A percentile compares a stretch with the other conserved stretches of the same genome.
Conservation (phyloP, 2,888 invertebrate species). For the Xestia rhomboidea region DNA sequence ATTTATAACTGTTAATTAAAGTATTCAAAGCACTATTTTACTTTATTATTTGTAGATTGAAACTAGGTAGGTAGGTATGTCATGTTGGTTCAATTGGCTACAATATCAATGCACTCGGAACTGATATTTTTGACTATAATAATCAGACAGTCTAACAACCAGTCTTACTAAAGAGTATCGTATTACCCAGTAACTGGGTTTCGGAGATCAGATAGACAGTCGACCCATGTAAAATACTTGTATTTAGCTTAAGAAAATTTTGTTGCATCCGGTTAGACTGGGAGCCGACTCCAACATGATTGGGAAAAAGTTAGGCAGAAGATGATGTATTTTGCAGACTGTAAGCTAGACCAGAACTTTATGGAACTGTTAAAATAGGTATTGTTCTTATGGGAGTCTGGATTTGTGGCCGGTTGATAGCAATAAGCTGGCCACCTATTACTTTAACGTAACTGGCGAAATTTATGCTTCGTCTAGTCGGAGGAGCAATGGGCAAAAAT, state of each 20-base stretch:
- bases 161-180: background rate
- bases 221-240: background rate
- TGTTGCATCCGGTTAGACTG: background rate
- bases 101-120: background rate
- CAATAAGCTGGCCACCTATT: background rate
- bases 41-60: background rate
- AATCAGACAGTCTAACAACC: background rate
- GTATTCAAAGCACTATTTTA: slow-evolving; percentile 4
- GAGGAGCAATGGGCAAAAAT: too few species aligned
- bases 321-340: background rate
- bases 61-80: background rate
- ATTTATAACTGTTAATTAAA: background rate
- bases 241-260: background rate
- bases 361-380: too few species aligned
- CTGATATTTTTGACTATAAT: background rate
- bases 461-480: too few species aligned
- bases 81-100: background rate
- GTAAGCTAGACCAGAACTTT: too few species aligned
- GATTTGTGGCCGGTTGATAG: too few species aligned
- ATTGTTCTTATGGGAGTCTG: too few species aligned
- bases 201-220: background rate
- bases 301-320: background rate
- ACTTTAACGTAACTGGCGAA: background rate
- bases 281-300: background rate
- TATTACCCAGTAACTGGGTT: background rate